These are phyloP conservation scores for Holothuria glaberrima DNA, from an alignment of 35 echinoderm and acorn worm species.

Conservation along the genomic window DNA sequence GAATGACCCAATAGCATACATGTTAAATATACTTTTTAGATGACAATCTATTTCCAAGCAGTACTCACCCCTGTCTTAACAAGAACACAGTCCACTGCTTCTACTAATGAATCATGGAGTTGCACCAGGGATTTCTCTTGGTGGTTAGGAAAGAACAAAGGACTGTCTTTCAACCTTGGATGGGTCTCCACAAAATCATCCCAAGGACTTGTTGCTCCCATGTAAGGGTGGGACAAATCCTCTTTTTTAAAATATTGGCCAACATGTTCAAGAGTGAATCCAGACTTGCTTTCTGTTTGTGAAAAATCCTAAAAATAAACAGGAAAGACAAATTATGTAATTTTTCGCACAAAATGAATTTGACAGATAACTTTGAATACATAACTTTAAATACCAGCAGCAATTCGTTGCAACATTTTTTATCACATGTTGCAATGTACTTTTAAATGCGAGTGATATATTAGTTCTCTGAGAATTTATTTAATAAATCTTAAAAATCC, in stretches of 20 bases:
- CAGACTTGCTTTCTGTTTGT: slow-evolving; percentile 66
- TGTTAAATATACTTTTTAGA: not conserved
- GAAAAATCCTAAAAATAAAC: slow-evolving; percentile 38
- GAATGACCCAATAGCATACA: too few relatives aligned
- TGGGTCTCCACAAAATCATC: slow-evolving; percentile 65
- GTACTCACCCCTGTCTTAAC: slow-evolving; percentile 69
- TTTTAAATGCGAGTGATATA: too few relatives aligned
- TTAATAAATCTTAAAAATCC: too few relatives aligned
- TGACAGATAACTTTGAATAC: too few relatives aligned
- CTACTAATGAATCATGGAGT: slow-evolving; percentile 69
- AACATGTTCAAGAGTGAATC: slow-evolving; percentile 94
- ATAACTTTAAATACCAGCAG: too few relatives aligned
- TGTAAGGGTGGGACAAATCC: slow-evolving; percentile 63
- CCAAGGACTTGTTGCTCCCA: slow-evolving; percentile 62
- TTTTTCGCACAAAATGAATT: too few relatives aligned
- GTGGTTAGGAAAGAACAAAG: slow-evolving; percentile 76
- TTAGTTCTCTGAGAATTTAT: too few relatives aligned
- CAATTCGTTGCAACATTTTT: too few relatives aligned
- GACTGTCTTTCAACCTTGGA: slow-evolving; percentile 73
- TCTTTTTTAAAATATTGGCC: slow-evolving; percentile 91
- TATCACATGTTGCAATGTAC: too few relatives aligned
- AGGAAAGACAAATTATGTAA: too few relatives aligned
- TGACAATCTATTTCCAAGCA: not conserved
- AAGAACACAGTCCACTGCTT: slow-evolving; percentile 72
- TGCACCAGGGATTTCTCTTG: slow-evolving; percentile 85